A percentile compares a stretch with the other conserved stretches of the same genome.
phyloP scores from a whole-genome alignment of 2,797 vertebrate genomes.

The Dicrostonyx torquatus region DNA sequence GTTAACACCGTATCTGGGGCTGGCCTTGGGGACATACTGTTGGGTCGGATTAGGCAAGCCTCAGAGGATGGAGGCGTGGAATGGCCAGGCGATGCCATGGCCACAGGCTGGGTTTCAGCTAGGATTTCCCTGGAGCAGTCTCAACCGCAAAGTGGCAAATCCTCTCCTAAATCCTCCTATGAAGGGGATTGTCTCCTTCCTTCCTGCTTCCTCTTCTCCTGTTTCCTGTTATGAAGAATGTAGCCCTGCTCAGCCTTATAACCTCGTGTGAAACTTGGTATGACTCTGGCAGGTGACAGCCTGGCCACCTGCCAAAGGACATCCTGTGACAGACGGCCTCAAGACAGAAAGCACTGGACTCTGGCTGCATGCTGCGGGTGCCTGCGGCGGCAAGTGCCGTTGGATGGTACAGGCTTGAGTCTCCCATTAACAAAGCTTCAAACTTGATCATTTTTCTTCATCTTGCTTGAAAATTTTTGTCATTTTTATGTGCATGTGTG shows the following conservation, averaged over 20 bases:
- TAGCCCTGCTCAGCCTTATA: neutral
- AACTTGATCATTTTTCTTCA: slow-evolving; percentile 12
- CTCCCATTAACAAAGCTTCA: neutral
- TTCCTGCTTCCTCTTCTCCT: neutral
- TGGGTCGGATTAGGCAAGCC: neutral
- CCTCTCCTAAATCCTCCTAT: slow-evolving; percentile 51
- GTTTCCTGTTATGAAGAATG: slow-evolving; percentile 19
- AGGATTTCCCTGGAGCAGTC: slow-evolving; percentile 49
- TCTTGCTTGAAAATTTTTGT: neutral
- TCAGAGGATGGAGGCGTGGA: neutral
- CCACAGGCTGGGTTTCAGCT: neutral
- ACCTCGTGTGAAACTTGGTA: slow-evolving; percentile 49
- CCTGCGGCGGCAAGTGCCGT: neutral
- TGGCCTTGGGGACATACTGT: neutral
- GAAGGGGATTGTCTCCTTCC: slow-evolving; percentile 43
- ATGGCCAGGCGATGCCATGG: neutral
- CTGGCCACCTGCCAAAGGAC: neutral
- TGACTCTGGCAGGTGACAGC: slow-evolving; percentile 42
- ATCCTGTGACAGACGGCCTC: neutral
- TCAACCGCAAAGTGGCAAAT: slow-evolving; percentile 42
- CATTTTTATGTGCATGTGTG: neutral
- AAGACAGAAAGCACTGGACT: neutral
- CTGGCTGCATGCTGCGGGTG: rapidly evolving
- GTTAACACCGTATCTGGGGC: neutral
- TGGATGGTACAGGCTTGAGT: neutral